Evolutionary conservation across 2,113 vertebrate species (phyloP), one percentile per base, ranked within the genome.

Genomic region (Catharus bicknelli): DNA sequence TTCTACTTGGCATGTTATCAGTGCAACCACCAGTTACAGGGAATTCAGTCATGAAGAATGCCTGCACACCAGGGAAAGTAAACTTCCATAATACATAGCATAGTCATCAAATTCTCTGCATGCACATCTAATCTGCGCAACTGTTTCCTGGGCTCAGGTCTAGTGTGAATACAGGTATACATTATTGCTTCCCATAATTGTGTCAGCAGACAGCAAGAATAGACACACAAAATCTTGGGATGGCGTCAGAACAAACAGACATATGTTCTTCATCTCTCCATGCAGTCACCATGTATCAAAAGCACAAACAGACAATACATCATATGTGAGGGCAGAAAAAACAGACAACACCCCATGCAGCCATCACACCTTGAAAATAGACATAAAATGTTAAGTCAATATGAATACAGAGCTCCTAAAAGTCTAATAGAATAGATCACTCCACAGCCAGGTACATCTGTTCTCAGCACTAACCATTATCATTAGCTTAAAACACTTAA

Each of bases 361-460:
- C 95, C 94, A 97, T 97, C 97, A 97, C 97, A 97, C 97, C 97
- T 97, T 97, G 96, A 93, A 97, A 96, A 97, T 23, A 96, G 96
- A 94, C 95, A 97, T 97, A 97, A 98, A 97, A 97, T 91, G 95
- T 95, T 95, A 96, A 97, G 97, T 97, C 96, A 96, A 77, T 97
- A 97, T 97, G 96, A 97, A 97, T 96, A 95, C 96, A 96, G 90
- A 93, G 94, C 95, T 98, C 96, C 91, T 97, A 97, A 97, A 97
- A 97, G 96, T 95, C 94, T 97, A 97, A 96, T 97, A 96, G 97
- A 97, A 96, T 96, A 97, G 95, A 98, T 97, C 96, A 95, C 95
- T 96, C 95, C 96, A 95, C 97, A 98, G 97, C 94, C 97, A 98
- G 97, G 97, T 98, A 98, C 98, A 98, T 98, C 97, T 98, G 97